Conservation (phyloP, 2,113 vertebrate genomes). For the Festucalex cinctus region DNA sequence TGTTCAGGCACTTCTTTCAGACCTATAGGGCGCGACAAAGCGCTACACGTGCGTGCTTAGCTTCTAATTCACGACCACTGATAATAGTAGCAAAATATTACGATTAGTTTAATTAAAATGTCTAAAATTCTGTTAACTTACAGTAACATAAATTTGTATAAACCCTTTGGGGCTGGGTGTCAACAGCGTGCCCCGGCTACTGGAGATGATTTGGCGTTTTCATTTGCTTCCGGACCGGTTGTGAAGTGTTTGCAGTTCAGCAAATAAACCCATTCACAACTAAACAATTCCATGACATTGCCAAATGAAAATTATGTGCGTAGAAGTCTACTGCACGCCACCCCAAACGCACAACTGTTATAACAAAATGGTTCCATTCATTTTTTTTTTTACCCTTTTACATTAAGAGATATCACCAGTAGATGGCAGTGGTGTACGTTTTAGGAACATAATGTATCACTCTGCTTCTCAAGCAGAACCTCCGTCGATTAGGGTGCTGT, state of each 20-base stretch:
- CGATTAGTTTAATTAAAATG: background rate
- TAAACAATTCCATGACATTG: background rate
- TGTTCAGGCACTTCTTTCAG: conserved; percentile 28
- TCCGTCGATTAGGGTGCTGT: no score
- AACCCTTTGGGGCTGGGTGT: background rate
- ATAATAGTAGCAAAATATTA: background rate
- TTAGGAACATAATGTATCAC: no score
- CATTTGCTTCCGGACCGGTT: conserved; percentile 15
- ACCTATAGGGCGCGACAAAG: no score
- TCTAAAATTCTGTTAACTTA: background rate
- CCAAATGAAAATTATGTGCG: background rate
- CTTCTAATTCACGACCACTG: background rate
- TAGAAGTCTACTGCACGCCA: background rate
- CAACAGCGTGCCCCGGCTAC: conserved; percentile 23
- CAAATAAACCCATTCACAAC: background rate
- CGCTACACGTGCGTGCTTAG: background rate
- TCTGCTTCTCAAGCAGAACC: no score
- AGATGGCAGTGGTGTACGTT: conserved; percentile 46
- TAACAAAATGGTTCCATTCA: background rate
- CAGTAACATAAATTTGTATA: background rate
- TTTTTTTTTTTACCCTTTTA: background rate
- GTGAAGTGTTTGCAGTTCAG: no score
- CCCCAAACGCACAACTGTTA: background rate
- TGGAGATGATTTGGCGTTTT: conserved; percentile 54
- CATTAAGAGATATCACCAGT: conserved; percentile 5